These are phyloP conservation scores for Pachyrhynchus sulphureomaculatus DNA, from an alignment of 1,140 invertebrate genomes.

Conservation along the genomic window DNA sequence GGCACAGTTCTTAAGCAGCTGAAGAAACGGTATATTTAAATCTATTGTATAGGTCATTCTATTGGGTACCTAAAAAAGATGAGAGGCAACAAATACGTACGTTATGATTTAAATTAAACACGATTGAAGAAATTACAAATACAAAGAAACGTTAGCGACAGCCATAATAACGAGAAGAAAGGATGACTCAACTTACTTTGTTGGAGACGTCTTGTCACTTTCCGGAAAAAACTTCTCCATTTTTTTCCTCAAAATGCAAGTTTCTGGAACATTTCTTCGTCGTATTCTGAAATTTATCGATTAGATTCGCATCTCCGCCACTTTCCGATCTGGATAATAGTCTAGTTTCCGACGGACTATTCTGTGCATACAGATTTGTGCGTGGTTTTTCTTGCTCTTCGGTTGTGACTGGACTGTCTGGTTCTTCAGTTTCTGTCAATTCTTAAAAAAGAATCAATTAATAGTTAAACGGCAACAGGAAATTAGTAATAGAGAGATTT, in stretches of 20 bases:
- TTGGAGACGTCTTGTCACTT: slow-evolving; percentile 44
- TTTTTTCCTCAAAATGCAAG: slow-evolving; percentile 51
- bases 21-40: too few species aligned
- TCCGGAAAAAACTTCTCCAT: slow-evolving; percentile 21
- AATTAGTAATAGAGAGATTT: too few species aligned
- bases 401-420: slow-evolving; percentile 5
- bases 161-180: too few species aligned
- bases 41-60: too few species aligned
- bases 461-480: neutral
- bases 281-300: slow-evolving; percentile 65
- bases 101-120: too few species aligned
- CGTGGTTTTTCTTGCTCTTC: slow-evolving; percentile 28
- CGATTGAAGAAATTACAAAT: too few species aligned
- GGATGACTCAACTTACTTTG: slow-evolving; percentile 53
- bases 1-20: too few species aligned
- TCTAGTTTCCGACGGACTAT: slow-evolving; percentile 58
- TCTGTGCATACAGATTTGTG: slow-evolving; percentile 49
- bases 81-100: too few species aligned
- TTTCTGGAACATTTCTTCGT: slow-evolving; percentile 46
- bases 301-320: slow-evolving; percentile 72
- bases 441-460: neutral
- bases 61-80: too few species aligned
- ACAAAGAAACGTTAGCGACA: too few species aligned
- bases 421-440: slow-evolving; percentile 14
- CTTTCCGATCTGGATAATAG: slow-evolving; percentile 66